Base-by-base conservation (phyloP, 2,888 invertebrate species). In the Eupithecia centaureata region DNA sequence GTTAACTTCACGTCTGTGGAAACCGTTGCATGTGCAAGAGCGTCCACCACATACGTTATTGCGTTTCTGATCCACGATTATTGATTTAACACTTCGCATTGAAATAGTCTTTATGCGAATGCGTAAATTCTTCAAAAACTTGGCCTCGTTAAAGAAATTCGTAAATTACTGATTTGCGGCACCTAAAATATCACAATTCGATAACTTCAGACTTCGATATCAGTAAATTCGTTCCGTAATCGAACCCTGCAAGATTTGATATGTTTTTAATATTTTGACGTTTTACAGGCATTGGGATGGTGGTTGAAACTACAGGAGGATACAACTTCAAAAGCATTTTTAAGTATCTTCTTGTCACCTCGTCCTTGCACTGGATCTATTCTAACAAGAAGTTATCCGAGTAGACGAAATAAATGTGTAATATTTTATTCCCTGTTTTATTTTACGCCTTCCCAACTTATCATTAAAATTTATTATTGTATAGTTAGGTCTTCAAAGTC, bases 221-320 rank as follows among this genome's bases (percentile, higher is more conserved):
- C 30, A 56, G 54, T 28, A 56, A 56, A 28, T 56, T 56, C 54
- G 5, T 56, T 28, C 28, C n/a, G 13, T 54, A 57, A 28, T 13
- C 28, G 38, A 30, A 1, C 54, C 25, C 38, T 25, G 27, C 18
- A 28, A 13, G 13, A 18, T 18, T 27, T 35, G n/a, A 1, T 25
- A 32, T 38, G 35, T 28, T 61, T 35, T 33, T 63, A 61, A 67
- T n/a, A 57, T 51, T 63, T 56, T 74, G 73, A 57, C 77, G 68
- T 79, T 79, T 79, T 63, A 66, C 82, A 82, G 83, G 78, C 22
- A 22, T 47, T 72, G 78, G 78, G 68, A 75, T 30, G 79, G 80
- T 27, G 80, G 78, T 67, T 83, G 82, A 57, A 30, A 30, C 57
- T 57, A 33, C 57, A 32, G 5, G 28, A 33, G 32, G 1, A 32